phyloP scores from a whole-genome alignment of 2,888 invertebrate genomes.

The Ecdyonurus torrentis region DNA sequence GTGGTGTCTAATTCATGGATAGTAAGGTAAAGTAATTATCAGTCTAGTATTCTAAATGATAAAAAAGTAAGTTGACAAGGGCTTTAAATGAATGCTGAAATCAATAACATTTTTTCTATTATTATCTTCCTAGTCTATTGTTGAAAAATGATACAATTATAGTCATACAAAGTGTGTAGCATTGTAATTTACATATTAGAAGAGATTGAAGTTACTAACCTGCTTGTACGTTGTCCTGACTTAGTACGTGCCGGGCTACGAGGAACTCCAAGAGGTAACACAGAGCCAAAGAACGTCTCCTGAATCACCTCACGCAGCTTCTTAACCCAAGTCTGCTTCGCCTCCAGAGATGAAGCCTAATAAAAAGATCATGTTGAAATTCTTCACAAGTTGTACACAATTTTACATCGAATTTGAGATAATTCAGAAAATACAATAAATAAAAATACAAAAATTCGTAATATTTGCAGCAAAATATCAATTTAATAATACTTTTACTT shows the following conservation, averaged over 20 bases:
- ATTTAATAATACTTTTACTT: too few species aligned
- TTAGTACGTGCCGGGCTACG: conserved; percentile 67
- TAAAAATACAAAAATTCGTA: background rate
- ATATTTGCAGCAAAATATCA: background rate
- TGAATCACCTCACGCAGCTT: conserved; percentile 89
- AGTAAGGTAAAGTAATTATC: too few species aligned
- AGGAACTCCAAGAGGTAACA: conserved; percentile 58
- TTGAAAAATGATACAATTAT: too few species aligned
- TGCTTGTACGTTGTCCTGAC: conserved; percentile 61
- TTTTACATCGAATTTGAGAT: conserved; percentile 10
- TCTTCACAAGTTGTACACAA: conserved; percentile 6
- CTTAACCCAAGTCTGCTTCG: conserved; percentile 92
- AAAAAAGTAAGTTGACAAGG: too few species aligned
- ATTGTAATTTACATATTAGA: too few species aligned
- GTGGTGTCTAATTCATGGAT: too few species aligned
- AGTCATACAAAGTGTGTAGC: too few species aligned
- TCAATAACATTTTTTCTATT: too few species aligned
- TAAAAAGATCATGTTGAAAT: conserved; percentile 11
- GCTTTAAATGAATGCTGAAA: too few species aligned
- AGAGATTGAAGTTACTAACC: conserved; percentile 29
- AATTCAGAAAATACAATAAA: conserved; percentile 2
- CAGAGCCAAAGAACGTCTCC: conserved; percentile 84
- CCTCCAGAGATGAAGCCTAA: conserved; percentile 76
- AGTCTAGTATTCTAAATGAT: too few species aligned
- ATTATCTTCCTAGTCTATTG: too few species aligned